Conservation (phyloP, 2,888 invertebrate species). For the Adela reaumurella region DNA sequence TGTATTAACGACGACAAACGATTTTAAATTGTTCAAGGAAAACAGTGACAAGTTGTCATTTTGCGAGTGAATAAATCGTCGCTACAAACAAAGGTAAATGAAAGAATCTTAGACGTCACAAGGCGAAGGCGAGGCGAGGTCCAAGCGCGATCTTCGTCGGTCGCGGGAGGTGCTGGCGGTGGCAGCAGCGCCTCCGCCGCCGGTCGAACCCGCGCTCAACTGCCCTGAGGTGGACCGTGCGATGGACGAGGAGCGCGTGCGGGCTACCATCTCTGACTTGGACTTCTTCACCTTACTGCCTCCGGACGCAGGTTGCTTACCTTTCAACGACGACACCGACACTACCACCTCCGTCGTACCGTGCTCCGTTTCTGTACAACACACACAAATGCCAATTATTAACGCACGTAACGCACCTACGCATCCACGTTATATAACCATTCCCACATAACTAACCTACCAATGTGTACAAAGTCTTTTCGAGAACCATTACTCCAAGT, state of each 20-base stretch:
- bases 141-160: conserved; percentile 39
- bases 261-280: conserved; percentile 33
- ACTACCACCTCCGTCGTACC: conserved; percentile 37
- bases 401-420: too few relatives aligned
- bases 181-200: conserved; percentile 7
- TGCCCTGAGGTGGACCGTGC: conserved; percentile 40
- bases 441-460: too few relatives aligned
- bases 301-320: conserved; percentile 47
- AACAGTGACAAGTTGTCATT: too few relatives aligned
- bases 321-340: conserved; percentile 43
- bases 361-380: neutral
- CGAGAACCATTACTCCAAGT: too few relatives aligned
- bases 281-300: conserved; percentile 48
- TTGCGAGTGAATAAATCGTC: too few relatives aligned
- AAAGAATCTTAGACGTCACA: conserved; percentile 10
- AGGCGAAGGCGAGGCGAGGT: conserved; percentile 33
- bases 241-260: conserved; percentile 39
- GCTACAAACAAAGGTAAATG: neutral
- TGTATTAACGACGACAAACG: too few relatives aligned
- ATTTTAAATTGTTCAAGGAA: too few relatives aligned
- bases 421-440: too few relatives aligned
- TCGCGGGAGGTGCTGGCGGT: conserved; percentile 18
- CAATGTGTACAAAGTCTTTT: too few relatives aligned
- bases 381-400: too few relatives aligned
- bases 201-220: conserved; percentile 22